Base-by-base conservation (phyloP, 1,140 invertebrate species). In the Cyclargus thomasi region DNA sequence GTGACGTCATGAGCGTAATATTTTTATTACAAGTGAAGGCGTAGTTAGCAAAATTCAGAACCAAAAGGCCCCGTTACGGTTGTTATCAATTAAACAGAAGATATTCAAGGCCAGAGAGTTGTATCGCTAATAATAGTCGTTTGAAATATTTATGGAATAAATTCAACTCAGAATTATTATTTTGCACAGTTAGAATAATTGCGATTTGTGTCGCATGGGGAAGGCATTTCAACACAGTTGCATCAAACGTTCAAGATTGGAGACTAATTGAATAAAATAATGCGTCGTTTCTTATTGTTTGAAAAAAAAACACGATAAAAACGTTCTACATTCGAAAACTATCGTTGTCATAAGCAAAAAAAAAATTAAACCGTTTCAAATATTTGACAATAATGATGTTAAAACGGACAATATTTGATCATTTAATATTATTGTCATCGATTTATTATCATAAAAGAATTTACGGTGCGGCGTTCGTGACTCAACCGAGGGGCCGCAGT, bases 391-490 rank as follows among this genome's bases (percentile, higher is more conserved):
- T n/a, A n/a, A n/a, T n/a, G n/a, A n/a, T n/a, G n/a, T n/a, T n/a
- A n/a, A n/a, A n/a, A n/a, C n/a, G n/a, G 29, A 23, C 2, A 23
- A 29, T 29, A 7, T 4, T 29, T 29, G 39, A 39, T 64, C n/a
- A 14, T 39, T 64, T n/a, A 35, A 10, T 64, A 64, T 64, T 64
- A 39, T 64, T 39, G 29, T 64, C 36, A 35, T 64, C 29, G n/a
- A 11, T 47, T 29, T 64, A 79, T 78, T 83, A 78, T 80, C 72
- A 70, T 72, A 65, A 72, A 73, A 73, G 70, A 78, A 76, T 83
- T 77, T n/a, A n/a, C 74, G 74, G 73, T 80, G 78, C 78, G 78
- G 76, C 62, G 76, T 83, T 82, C 80, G 81, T 83, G 81, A 84
- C 76, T 84, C 82, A 84, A 82, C 82, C 77, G 78, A 81, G 18